A percentile compares a stretch with the other conserved stretches of the same genome.
Conservation (phyloP, 2,888 invertebrate genomes). For the Teinopalpus imperialis region DNA sequence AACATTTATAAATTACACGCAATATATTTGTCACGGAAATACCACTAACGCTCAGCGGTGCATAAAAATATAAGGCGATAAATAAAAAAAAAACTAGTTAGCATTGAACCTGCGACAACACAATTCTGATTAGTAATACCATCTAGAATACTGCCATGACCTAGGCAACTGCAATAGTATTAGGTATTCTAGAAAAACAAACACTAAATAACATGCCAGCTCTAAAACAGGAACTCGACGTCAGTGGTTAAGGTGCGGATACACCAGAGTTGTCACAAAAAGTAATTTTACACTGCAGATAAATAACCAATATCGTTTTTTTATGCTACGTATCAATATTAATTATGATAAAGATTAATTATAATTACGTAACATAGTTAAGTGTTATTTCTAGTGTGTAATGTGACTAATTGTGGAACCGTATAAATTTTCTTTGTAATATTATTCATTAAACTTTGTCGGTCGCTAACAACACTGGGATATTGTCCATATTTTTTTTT, state of each 20-base stretch:
- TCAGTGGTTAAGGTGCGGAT: constrained; percentile 7
- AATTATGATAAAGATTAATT: no score
- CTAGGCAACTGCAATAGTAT: constrained; percentile 37
- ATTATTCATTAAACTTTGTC: no score
- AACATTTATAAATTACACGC: constrained; percentile 20
- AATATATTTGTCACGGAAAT: constrained; percentile 17
- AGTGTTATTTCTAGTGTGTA: no score
- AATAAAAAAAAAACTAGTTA: constrained; percentile 14
- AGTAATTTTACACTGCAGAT: no score
- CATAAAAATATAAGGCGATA: constrained; percentile 10
- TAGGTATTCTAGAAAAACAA: constrained; percentile 23
- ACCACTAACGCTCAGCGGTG: constrained; percentile 13
- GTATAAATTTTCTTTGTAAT: no score
- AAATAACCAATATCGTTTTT: background rate
- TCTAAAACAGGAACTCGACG: constrained; percentile 20
- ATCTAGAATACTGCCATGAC: constrained; percentile 30
- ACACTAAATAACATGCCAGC: constrained; percentile 8
- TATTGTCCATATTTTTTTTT: no score
- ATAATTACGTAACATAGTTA: no score
- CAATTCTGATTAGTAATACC: constrained; percentile 2
- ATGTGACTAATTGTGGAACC: no score
- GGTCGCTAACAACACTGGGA: no score
- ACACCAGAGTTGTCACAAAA: constrained; percentile 1
- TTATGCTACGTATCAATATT: no score
- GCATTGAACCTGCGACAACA: constrained; percentile 11